phyloP scores from a whole-genome alignment of 35 echinoderm and acorn worm species.

The Ophiothrix spiculata region DNA sequence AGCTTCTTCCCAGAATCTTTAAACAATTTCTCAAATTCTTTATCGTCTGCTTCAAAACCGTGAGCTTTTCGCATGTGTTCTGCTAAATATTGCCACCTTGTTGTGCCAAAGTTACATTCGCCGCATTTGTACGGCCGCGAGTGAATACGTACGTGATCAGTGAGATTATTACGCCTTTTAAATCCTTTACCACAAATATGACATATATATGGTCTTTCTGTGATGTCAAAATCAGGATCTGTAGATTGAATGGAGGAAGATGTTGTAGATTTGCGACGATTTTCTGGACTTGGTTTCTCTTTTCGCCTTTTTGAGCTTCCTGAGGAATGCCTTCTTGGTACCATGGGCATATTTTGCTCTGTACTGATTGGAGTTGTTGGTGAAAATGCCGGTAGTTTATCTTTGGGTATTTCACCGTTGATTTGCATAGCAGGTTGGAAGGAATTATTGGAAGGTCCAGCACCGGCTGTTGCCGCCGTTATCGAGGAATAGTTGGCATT shows the following conservation, averaged over 20 bases:
- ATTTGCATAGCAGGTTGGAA: neutral
- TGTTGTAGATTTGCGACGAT: neutral
- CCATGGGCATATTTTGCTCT: neutral
- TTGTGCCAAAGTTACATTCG: conserved; percentile 87
- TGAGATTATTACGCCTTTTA: conserved; percentile 88
- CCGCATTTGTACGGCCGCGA: conserved; percentile 91
- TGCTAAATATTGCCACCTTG: conserved; percentile 88
- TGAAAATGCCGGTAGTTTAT: conserved; percentile 4
- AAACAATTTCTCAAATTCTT: conserved; percentile 84
- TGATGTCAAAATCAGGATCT: neutral
- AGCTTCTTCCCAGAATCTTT: conserved; percentile 88
- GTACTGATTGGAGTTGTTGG: conserved; percentile 23
- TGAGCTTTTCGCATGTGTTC: conserved; percentile 83
- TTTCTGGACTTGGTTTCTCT: conserved; percentile 18
- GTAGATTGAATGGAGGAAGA: neutral
- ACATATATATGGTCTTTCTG: conserved; percentile 86
- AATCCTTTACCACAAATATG: conserved; percentile 96
- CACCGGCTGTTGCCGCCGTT: neutral
- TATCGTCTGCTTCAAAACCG: conserved; percentile 81
- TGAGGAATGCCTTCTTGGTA: conserved; percentile 3
- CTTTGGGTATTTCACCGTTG: neutral
- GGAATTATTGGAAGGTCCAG: neutral
- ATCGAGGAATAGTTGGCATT: neutral
- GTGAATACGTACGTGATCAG: conserved; percentile 90
- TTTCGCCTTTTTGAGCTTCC: neutral